Evolutionary conservation across 2,113 vertebrate species (phyloP), one percentile per base, ranked within the genome.

Genomic region (Pseudopodoces humilis): DNA sequence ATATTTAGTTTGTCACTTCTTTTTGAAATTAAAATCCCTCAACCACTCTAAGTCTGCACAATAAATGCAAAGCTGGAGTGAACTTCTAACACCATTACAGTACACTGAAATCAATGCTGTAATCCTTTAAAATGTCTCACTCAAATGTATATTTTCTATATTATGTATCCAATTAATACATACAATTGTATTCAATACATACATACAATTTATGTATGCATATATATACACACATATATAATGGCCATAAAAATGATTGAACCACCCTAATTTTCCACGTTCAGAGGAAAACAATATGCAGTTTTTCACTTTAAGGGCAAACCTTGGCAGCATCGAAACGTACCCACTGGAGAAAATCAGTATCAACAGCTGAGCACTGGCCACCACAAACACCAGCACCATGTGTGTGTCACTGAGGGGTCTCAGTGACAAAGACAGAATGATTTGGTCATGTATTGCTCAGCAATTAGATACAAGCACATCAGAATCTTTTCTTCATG

Each of bases 271-370:
- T 56, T 59, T 83, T 81, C 33, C 47, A 71, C 25, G 91, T 76
- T 78, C 81, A 85, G 77, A 41, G 41, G 30, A 20, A 87, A 79
- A 64, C 33, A 72, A 47, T 63, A 21, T 13, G 56, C 25, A 71
- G 33, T 85, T 93, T 74, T 43, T 46, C 58, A 91, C 53, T 92
- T 70, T 79, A 95, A 70, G 39, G 55, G 39, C 30, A 94, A 95
- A 75, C 27, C 55, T 60, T 47, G 46, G 37, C 53, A 88, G 79
- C 58, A 92, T 7, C 0, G 0, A 83, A 27, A 44, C 44, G 63
- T n/a, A 31, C 3, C 27, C 39, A 35, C 23, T 59, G 52, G 28
- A 43, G 27, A 78, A 71, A 94, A 58, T 22, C 62, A 77, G 1
- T 28, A 78, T 25, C 15, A 39, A 33, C 13, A 70, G 33, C 70